Evolutionary conservation across 2,113 vertebrate species (phyloP), one percentile per base, ranked within the genome.

Genomic region (Oryzias javanicus): DNA sequence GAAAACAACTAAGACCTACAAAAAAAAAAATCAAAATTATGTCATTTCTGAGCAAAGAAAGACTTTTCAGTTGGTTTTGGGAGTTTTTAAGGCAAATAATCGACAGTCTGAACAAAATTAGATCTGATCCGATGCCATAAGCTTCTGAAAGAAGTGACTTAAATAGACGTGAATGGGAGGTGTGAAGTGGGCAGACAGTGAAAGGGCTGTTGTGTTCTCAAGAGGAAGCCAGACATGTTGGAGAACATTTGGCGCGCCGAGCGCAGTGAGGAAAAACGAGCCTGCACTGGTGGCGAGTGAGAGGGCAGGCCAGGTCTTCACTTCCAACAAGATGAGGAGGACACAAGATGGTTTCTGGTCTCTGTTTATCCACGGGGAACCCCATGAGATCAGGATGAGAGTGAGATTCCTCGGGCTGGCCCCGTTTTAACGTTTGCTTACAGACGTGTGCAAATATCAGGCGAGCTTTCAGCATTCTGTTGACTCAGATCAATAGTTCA

Each of bases 401-500:
- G 19, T 24, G 49, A 42, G 50, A 6, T 73, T 62, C 48, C 56
- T 40, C 48, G 44, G 17, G 17, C 55, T 45, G 6, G 4, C 49
- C 15, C 60, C 60, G 45, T 69, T 78, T 73, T 72, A 71, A 70
- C 68, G 69, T 84, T 81, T 81, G 79, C 71, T 69, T 62, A 64
- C 44, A 52, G 54, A 73, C 49, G 44, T 72, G 72, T 72, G 80
- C 67, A 82, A 86, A 88, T 88, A 88, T 80, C 82, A 82, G 55
- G 19, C 60, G 49, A 18, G 68, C 48, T n/a, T 61, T 58, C 67
- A 70, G 72, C 64, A 60, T 50, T 17, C 52, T 85, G 81, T 85
- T 83, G 87, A 84, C 74, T 75, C 74, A 79, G 57, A 89, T 91
- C 81, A 49, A 86, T 88, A 75, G 65, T 59, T 69, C 72, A 82